Conservation (phyloP, 2,797 vertebrate genomes). For the Melopsittacus undulatus region DNA sequence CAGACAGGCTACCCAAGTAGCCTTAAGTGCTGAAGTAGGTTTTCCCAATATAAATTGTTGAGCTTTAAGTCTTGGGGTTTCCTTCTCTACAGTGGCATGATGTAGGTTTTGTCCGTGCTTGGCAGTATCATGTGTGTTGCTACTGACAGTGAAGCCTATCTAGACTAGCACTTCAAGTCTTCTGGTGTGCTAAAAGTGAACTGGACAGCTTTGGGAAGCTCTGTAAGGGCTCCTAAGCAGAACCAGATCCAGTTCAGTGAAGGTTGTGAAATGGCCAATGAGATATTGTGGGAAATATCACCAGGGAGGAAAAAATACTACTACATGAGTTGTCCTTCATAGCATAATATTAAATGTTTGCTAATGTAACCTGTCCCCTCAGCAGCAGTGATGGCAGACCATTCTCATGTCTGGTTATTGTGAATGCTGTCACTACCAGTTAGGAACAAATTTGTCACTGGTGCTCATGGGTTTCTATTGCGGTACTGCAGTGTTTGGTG, state of each 20-base stretch:
- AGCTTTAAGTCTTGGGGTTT: background rate
- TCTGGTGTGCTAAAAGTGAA: background rate
- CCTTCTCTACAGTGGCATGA: background rate
- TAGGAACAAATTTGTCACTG: background rate
- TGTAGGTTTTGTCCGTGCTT: background rate
- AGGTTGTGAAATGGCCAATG: background rate
- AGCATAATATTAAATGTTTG: background rate
- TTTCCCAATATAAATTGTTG: background rate
- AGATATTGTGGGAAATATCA: background rate
- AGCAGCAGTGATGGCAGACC: background rate
- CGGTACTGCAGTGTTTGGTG: background rate
- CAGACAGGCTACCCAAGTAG: background rate
- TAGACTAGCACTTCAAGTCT: background rate
- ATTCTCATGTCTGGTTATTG: background rate
- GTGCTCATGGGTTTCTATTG: background rate
- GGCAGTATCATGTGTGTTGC: rapidly evolving
- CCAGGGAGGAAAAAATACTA: background rate
- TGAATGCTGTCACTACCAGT: background rate
- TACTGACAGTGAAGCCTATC: background rate
- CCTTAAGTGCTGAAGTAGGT: background rate
- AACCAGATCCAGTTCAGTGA: background rate
- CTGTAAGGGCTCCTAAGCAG: background rate
- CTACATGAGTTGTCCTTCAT: background rate
- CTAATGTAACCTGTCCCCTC: background rate
- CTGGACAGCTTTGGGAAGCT: background rate